Base-by-base conservation (phyloP, 1,140 invertebrate species). In the Yoshiicerus persimilis region DNA sequence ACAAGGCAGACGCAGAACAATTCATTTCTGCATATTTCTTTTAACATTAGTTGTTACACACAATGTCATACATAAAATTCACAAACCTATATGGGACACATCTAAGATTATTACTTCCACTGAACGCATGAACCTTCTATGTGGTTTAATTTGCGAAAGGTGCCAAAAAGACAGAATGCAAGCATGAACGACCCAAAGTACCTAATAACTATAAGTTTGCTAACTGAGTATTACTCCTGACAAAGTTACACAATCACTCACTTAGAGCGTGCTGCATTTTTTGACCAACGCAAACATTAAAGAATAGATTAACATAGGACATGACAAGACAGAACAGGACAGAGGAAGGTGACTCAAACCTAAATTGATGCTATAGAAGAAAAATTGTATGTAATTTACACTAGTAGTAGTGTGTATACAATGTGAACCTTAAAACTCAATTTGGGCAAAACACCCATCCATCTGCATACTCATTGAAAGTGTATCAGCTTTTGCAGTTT, bases 61-160 rank as follows among this genome's bases (percentile, higher is more conserved):
- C n/a, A n/a, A n/a, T n/a, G n/a, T n/a, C n/a, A n/a, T n/a, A n/a
- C n/a, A n/a, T n/a, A n/a, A n/a, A n/a, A n/a, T n/a, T n/a, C n/a
- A n/a, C n/a, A n/a, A n/a, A n/a, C n/a, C n/a, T n/a, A n/a, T n/a
- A n/a, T n/a, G 25, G 30, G 66, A 30, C 66, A 47, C 41, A 11
- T 47, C 11, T 47, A 80, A 80, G 75, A 80, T 36, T 80, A 80
- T 36, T 80, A 80, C 34, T 80, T 36, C 2, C 34, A 80, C 75
- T 80, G 75, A 80, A 38, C 75, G n/a, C 20, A 36, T 38, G 75
- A 80, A 80, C 75, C 75, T 80, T 80, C 75, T 80, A 32, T 20
- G 32, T 36, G 20, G 75, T 80, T 80, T 80, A 80, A 80, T 80
- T 80, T 80, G 13, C 27, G 75, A 80, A 80, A 80, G 75, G 75